Conservation (phyloP, 2,113 vertebrate genomes). For the Podocnemis expansa region DNA sequence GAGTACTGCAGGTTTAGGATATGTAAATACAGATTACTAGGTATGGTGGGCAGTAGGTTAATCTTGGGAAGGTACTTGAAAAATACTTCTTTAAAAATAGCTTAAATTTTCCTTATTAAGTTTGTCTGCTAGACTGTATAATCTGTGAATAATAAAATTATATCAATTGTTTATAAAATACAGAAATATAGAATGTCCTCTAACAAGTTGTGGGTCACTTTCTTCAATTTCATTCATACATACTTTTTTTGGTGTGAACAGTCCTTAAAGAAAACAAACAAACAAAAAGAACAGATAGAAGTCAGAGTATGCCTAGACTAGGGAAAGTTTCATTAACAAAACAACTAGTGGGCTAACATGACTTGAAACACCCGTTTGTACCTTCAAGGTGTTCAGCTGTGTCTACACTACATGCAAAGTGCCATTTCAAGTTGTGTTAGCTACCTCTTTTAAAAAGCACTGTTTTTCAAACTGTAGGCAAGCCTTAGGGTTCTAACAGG, state of each 20-base stretch:
- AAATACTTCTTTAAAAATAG: not conserved
- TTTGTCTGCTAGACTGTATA: not conserved
- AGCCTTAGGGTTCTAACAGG: not conserved
- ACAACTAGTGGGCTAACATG: accelerated
- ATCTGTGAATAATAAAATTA: not conserved
- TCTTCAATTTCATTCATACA: not conserved
- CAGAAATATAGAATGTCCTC: accelerated
- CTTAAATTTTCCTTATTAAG: not conserved
- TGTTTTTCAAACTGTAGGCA: not conserved
- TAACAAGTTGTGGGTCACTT: accelerated
- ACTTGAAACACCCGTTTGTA: not conserved
- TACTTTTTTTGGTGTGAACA: not conserved
- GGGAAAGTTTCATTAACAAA: not conserved
- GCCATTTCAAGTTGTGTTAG: not conserved
- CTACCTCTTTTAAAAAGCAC: not conserved
- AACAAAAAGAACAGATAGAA: not conserved
- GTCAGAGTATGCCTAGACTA: not conserved
- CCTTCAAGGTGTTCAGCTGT: not conserved
- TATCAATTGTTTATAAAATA: not conserved
- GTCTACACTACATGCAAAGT: not conserved
- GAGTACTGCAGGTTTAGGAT: not conserved
- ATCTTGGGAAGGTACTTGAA: not conserved
- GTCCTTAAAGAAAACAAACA: too few species aligned
- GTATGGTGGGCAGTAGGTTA: accelerated
- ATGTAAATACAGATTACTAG: not conserved